Conservation (phyloP, 2,888 invertebrate species). For the Portevinia maculata region DNA sequence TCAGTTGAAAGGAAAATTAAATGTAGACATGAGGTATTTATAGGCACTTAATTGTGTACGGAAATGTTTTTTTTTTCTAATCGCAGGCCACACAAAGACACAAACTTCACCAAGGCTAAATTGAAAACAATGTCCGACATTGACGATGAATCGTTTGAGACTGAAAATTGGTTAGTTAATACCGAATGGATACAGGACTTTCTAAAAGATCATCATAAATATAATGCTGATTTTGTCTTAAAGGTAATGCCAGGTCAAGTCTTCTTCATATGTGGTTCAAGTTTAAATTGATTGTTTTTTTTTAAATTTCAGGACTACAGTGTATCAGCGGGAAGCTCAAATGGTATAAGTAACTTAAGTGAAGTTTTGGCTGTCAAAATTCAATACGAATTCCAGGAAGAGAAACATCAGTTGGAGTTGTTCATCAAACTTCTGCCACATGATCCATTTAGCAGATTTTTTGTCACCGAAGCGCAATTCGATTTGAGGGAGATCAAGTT, state of each 20-base stretch:
- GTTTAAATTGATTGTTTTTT: not conserved
- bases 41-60: not conserved
- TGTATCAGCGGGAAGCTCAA: constrained; percentile 85
- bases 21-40: not conserved
- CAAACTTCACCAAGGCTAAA: not conserved
- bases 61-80: not conserved
- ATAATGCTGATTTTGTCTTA: constrained; percentile 75
- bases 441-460: constrained; percentile 90
- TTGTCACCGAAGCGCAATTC: constrained; percentile 92
- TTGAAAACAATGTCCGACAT: constrained; percentile 76
- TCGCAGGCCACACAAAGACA: not conserved
- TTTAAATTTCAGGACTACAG: constrained; percentile 81
- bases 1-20: not conserved
- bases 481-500: constrained; percentile 92
- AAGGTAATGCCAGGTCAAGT: constrained; percentile 65
- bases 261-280: not conserved
- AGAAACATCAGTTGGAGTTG: constrained; percentile 83
- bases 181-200: constrained; percentile 77
- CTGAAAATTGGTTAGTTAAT: constrained; percentile 77
- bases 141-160: constrained; percentile 76
- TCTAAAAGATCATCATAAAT: constrained; percentile 75
- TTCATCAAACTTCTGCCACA: constrained; percentile 90
- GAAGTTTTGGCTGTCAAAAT: constrained; percentile 90
- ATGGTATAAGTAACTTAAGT: constrained; percentile 89
- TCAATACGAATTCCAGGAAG: constrained; percentile 84